Evolutionary conservation across 2,888 invertebrate genomes (phyloP).

Genomic region (Frankliniella fusca): DNA sequence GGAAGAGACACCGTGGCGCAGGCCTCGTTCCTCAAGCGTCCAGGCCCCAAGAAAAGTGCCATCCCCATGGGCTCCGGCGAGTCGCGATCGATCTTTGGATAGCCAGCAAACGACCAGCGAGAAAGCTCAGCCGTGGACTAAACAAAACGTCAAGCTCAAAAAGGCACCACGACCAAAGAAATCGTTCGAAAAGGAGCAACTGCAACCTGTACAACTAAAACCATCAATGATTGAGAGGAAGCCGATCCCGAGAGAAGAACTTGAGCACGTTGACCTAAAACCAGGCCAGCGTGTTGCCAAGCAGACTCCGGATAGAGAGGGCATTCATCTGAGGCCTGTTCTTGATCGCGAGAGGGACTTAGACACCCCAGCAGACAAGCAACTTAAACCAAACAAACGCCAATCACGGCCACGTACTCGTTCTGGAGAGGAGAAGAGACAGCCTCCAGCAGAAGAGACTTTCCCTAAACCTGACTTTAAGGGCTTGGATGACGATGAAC

Average conservation of each 20-base stretch:
- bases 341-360: conserved; percentile 28
- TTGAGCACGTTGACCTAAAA: conserved; percentile 53
- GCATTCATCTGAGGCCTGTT: conserved; percentile 35
- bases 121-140: conserved; percentile 56
- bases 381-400: background rate
- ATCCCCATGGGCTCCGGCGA: background rate
- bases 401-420: background rate
- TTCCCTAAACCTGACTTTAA: background rate
- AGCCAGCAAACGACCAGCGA: conserved; percentile 25
- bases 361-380: background rate
- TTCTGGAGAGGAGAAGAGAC: background rate
- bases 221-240: conserved; percentile 47
- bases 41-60: background rate
- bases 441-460: background rate
- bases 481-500: background rate
- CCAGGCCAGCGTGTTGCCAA: conserved; percentile 41
- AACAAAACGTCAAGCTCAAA: conserved; percentile 56
- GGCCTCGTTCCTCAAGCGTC: conserved; percentile 41
- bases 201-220: conserved; percentile 43
- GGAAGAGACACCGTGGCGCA: conserved; percentile 40
- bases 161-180: background rate
- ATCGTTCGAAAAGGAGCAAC: background rate
- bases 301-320: conserved; percentile 33
- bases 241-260: conserved; percentile 46
- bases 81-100: conserved; percentile 1